Conservation (phyloP, 2,888 invertebrate species). For the Drosophila glabriapex region DNA sequence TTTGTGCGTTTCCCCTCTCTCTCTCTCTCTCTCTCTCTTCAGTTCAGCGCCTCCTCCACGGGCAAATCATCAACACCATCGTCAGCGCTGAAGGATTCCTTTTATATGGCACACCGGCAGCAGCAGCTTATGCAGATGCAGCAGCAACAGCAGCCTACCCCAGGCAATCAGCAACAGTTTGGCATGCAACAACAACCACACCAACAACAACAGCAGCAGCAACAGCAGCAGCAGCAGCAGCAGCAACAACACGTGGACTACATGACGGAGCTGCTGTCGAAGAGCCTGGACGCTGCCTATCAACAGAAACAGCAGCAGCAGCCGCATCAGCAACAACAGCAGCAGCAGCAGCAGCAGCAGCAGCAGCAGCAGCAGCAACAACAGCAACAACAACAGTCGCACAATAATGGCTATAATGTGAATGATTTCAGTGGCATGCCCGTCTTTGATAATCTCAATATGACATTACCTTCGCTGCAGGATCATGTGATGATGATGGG, state of each 20-base stretch:
- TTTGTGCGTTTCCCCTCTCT: not conserved
- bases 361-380: constrained; percentile 77
- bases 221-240: constrained; percentile 69
- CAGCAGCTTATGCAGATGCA: constrained; percentile 79
- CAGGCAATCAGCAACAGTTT: constrained; percentile 83
- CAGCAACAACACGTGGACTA: constrained; percentile 86
- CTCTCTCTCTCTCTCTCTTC: not conserved
- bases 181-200: constrained; percentile 52
- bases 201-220: constrained; percentile 70
- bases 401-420: constrained; percentile 83
- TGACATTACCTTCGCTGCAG: constrained; percentile 82
- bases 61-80: constrained; percentile 62
- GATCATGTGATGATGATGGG: constrained; percentile 82
- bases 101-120: constrained; percentile 85
- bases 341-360: constrained; percentile 67
- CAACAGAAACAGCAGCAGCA: constrained; percentile 62
- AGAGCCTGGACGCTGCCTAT: constrained; percentile 76
- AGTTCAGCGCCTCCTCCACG: constrained; percentile 87
- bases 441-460: constrained; percentile 79
- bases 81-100: constrained; percentile 71
- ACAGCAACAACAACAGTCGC: constrained; percentile 81
- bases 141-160: constrained; percentile 67
- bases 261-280: constrained; percentile 83
- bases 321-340: constrained; percentile 63
- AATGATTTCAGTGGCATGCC: constrained; percentile 70